Evolutionary conservation across 1,140 invertebrate genomes (phyloP).

Genomic region (Wasmannia auropunctata): DNA sequence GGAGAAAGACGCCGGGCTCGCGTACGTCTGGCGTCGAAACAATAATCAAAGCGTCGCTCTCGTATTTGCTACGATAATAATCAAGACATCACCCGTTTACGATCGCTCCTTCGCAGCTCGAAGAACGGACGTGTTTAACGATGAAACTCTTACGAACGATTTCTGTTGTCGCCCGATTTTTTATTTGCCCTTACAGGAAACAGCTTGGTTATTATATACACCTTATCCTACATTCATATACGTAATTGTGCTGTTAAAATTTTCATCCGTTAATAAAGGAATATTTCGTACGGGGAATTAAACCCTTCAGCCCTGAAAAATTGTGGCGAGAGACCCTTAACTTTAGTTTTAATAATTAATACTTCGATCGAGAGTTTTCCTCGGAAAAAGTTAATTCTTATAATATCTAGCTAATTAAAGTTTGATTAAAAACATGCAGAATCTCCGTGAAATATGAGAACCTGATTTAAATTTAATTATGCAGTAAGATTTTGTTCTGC

Average conservation of each 20-base stretch:
- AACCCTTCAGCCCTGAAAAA: not conserved
- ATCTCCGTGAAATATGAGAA: not conserved
- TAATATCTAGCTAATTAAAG: not conserved
- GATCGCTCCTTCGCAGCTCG: not conserved
- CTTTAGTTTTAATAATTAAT: not conserved
- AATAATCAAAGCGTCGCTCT: conserved; percentile 64
- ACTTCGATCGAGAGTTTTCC: not conserved
- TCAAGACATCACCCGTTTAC: conserved; percentile 23
- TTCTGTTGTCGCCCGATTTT: not conserved
- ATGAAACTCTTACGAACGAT: not conserved
- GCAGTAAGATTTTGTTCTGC: not conserved
- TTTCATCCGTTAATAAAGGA: not conserved
- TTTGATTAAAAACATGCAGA: not conserved
- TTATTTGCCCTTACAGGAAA: not conserved
- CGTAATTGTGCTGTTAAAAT: not conserved
- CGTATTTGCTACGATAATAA: conserved; percentile 46
- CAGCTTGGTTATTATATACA: not conserved
- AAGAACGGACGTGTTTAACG: not conserved
- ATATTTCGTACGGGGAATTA: not conserved
- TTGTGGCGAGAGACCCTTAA: not conserved
- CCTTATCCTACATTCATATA: not conserved
- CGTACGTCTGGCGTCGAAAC: not conserved
- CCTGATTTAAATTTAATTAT: not conserved
- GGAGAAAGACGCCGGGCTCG: conserved; percentile 3
- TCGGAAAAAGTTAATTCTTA: not conserved